Evolutionary conservation across 2,888 invertebrate genomes (phyloP).

Genomic region (Acheta domesticus): DNA sequence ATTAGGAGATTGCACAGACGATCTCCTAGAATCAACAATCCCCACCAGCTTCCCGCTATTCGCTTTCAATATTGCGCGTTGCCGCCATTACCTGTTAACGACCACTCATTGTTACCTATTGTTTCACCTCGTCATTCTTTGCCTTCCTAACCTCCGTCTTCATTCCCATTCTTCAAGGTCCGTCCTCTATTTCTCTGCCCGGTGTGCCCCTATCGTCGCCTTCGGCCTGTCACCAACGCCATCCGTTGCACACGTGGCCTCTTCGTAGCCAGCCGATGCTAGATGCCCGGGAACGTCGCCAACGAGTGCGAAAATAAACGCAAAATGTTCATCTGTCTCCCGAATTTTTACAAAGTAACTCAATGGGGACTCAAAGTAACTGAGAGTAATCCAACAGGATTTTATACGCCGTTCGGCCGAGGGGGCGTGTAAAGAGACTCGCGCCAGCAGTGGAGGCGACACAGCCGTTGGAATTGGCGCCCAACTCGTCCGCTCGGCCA

Average conservation of each 20-base stretch:
- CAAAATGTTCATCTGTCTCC: neutral
- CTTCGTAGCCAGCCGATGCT: neutral
- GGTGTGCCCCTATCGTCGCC: too few relatives aligned
- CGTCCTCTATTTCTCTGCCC: too few relatives aligned
- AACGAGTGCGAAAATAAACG: constrained; percentile 5
- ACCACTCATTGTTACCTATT: too few relatives aligned
- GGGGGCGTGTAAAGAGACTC: neutral
- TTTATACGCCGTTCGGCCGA: neutral
- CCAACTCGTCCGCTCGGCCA: neutral
- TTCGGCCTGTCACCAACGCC: too few relatives aligned
- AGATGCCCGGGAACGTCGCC: neutral
- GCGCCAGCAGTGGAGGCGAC: neutral
- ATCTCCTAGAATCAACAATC: too few relatives aligned
- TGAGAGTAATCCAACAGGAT: neutral
- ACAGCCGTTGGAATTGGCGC: neutral
- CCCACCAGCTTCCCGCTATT: too few relatives aligned
- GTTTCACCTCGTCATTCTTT: too few relatives aligned
- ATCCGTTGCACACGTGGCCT: neutral
- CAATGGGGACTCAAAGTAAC: constrained; percentile 9
- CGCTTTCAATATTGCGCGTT: too few relatives aligned
- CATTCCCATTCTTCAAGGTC: too few relatives aligned
- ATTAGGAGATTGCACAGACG: too few relatives aligned
- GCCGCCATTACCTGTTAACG: too few relatives aligned
- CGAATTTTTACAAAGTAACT: constrained; percentile 9
- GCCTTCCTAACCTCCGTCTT: too few relatives aligned